Evolutionary conservation across 2,113 vertebrate genomes (phyloP), one percentile per base, ranked within the genome.

Genomic region (Asarcornis scutulata): DNA sequence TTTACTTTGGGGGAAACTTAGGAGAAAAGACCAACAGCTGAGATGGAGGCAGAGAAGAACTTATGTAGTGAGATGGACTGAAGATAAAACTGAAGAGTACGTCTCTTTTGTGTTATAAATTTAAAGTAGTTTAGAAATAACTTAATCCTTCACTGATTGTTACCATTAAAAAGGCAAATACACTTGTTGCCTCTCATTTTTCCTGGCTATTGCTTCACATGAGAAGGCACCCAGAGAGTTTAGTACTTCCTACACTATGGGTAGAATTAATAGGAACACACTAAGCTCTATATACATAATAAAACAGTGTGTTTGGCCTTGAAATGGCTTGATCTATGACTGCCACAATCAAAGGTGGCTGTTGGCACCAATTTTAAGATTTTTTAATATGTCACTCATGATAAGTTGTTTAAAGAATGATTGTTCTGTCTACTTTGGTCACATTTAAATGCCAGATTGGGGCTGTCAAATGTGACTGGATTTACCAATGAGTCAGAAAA

Each of bases 401-500:
- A 40, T 80, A 78, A 74, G 44, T 67, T 94, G 55, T 78, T 90
- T 92, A 90, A 97, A 88, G 90, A 96, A 91, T 56, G 27, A 94
- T 77, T 89, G 22, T 23, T 34, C 9, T 72, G 17, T 73, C 91
- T 72, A 20, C 27, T 77, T 73, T 89, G 75, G 86, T 86, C 88
- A 87, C 60, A 93, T 96, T 95, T 83, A 96, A 96, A 93, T 96
- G 78, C 53, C 81, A 96, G 79, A 83, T 52, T 88, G 77, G 38
- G 85, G 15, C 73, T 83, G 31, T 94, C 85, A 91, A 72, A 97
- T 94, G 84, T 95, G 95, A 93, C 75, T 79, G 36, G 79, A 97
- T 81, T 95, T 97, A 77, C 90, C 89, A 96, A 60, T 53, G 23
- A 97, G 59, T 55, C 74, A 97, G 86, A 96, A 95, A n/a, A 63